Evolutionary conservation across 1,140 invertebrate genomes (phyloP), one percentile per base, ranked within the genome.

Genomic region (Littorina saxatilis): DNA sequence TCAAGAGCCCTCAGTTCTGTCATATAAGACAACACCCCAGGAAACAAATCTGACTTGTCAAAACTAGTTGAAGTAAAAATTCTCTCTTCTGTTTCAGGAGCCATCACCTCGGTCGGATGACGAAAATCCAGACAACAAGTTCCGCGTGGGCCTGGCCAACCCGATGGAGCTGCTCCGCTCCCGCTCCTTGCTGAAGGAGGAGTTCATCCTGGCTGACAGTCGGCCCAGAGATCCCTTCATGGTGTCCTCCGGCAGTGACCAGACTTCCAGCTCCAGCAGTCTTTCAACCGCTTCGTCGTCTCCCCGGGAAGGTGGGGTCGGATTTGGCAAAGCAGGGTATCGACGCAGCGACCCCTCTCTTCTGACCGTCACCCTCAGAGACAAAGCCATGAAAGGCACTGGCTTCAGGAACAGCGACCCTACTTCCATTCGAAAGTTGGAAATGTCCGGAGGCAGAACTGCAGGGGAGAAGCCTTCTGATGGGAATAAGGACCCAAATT

Each of bases 201-300:
- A 90, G 61, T 91, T 91, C 81, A 83, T 91, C 35, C 80, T 91
- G 23, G 90, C 90, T 47, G 91, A 91, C 52, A 90, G 87, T 80
- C 84, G 90, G 11, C 87, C 89, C 23, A 88, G 86, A 79, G 89
- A 90, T 68, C 66, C 83, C 20, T 83, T 85, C n/a, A 80, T 88
- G n/a, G 81, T 80, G 15, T 88, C 86, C 0, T 88, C 89, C 1
- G 82, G 84, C 17, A 86, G 84, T 73, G 82, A 85, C 47, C 84
- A 80, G 13, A 47, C 80, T 0, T 85, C 84, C 58, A 83, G 82
- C 68, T 63, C 55, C 43, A 81, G 79, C 66, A 84, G 82, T 74
- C 75, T 78, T 17, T 80, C 74, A 2, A 55, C 74, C 17, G 29
- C 82, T 32, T 82, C 84, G 5, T 75, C 82, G 9, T 86, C 84